These are phyloP conservation scores for Notodonta ziczac DNA, from an alignment of 2,888 invertebrate species.

Conservation along the genomic window DNA sequence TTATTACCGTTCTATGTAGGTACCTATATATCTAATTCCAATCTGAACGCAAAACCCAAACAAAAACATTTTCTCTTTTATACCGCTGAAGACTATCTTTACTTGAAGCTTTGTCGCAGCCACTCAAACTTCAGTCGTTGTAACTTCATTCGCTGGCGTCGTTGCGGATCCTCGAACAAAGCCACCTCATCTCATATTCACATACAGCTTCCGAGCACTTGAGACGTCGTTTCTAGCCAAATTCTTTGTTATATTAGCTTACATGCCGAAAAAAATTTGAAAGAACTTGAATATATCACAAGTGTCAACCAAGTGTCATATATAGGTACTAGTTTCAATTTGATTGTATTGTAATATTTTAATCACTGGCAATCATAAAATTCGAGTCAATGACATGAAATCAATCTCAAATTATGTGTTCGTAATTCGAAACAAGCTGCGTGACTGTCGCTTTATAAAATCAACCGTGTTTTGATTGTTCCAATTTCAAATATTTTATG, in stretches of 20 bases:
- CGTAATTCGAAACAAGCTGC: background rate
- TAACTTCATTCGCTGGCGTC: slow-evolving; percentile 2
- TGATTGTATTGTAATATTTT: background rate
- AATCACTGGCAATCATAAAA: background rate
- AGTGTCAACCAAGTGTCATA: background rate
- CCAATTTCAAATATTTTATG: slow-evolving; percentile 1
- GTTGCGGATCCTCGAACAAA: background rate
- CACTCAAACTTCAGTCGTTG: slow-evolving; percentile 2
- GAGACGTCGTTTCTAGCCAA: background rate
- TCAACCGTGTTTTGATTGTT: background rate
- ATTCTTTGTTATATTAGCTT: background rate
- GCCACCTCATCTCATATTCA: slow-evolving; percentile 1
- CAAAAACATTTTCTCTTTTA: too few species aligned
- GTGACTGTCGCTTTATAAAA: background rate
- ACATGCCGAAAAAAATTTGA: background rate
- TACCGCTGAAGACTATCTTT: background rate
- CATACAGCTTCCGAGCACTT: background rate
- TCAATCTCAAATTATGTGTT: background rate
- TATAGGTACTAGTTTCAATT: background rate
- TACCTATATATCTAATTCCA: too few species aligned
- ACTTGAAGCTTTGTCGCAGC: background rate
- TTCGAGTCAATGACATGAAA: background rate
- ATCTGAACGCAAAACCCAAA: too few species aligned
- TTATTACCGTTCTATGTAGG: too few species aligned
- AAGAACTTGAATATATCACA: background rate